Conservation (phyloP, 2,113 vertebrate species). For the Diphyllodes magnificus region DNA sequence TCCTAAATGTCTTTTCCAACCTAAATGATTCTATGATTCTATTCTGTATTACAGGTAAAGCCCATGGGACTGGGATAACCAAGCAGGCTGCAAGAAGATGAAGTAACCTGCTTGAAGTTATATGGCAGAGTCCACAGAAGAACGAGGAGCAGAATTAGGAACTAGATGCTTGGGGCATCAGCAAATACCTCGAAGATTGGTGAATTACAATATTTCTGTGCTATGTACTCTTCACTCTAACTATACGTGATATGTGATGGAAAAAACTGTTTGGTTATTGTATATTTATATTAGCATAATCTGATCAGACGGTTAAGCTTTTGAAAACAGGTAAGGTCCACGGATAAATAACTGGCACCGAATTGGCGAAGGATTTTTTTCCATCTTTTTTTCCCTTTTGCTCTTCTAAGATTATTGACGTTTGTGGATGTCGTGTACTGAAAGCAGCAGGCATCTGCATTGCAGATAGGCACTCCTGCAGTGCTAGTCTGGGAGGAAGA, state of each 20-base stretch:
- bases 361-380: background rate
- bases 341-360: background rate
- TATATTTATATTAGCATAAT: background rate
- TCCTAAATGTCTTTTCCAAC: background rate
- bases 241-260: background rate
- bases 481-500: slow-evolving; percentile 41
- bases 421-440: background rate
- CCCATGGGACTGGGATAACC: background rate
- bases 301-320: background rate
- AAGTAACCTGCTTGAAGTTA: background rate
- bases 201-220: background rate
- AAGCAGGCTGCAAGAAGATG: background rate
- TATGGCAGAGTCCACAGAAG: background rate
- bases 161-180: background rate
- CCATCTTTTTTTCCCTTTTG: accelerated
- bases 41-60: background rate
- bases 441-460: slow-evolving; percentile 53
- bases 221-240: background rate
- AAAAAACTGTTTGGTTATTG: background rate
- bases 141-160: background rate
- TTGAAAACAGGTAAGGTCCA: background rate
- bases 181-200: background rate
- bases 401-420: background rate
- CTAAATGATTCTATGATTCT: background rate
- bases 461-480: slow-evolving; percentile 51